phyloP scores from a whole-genome alignment of 1,140 invertebrate genomes.

The Pararge aegeria region DNA sequence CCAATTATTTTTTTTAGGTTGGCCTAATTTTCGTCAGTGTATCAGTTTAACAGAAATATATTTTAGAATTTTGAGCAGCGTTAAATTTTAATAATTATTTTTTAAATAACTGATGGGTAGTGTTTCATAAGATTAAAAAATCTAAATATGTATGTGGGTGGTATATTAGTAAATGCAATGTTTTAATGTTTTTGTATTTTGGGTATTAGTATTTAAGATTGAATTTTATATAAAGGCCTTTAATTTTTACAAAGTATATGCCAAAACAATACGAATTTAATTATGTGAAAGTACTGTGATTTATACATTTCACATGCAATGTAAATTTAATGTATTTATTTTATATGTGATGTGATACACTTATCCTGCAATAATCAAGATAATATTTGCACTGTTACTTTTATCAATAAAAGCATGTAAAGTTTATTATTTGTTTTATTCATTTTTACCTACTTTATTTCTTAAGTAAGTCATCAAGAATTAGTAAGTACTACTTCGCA shows the following conservation, averaged over 20 bases:
- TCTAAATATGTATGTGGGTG: too few species aligned
- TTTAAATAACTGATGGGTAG: too few species aligned
- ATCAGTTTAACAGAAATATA: too few species aligned
- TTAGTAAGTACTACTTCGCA: too few species aligned
- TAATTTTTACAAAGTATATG: too few species aligned
- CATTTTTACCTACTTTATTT: neutral
- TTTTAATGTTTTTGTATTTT: constrained; percentile 1
- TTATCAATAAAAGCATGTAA: constrained; percentile 10
- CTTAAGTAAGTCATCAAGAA: too few species aligned
- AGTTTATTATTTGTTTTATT: neutral
- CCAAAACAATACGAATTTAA: neutral
- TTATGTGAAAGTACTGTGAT: neutral
- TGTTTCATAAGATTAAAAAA: too few species aligned
- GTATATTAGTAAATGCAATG: too few species aligned
- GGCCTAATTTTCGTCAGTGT: too few species aligned
- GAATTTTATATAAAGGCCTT: neutral
- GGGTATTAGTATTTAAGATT: constrained; percentile 11
- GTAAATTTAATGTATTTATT: neutral
- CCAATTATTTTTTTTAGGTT: too few species aligned
- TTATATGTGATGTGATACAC: neutral
- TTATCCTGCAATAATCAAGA: neutral
- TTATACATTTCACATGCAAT: neutral
- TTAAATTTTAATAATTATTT: too few species aligned
- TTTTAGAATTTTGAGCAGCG: too few species aligned
- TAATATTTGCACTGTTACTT: constrained; percentile 7